These are phyloP conservation scores for Philonicus albiceps DNA, from an alignment of 2,888 invertebrate species.

Conservation along the genomic window DNA sequence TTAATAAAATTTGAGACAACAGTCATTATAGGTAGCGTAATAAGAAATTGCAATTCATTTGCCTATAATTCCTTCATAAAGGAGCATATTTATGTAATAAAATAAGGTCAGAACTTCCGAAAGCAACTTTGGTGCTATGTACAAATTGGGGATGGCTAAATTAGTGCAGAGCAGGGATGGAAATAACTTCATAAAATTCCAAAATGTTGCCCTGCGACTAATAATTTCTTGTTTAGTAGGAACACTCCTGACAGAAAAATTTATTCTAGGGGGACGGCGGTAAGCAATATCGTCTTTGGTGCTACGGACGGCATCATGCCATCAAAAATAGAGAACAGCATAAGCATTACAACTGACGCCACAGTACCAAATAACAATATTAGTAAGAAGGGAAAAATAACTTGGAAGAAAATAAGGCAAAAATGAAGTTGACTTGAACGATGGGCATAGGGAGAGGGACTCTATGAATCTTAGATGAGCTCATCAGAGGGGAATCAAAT, in stretches of 20 bases:
- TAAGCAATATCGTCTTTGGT: not conserved
- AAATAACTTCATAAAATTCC: conserved; percentile 4
- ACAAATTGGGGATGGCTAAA: not conserved
- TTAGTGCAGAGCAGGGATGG: not conserved
- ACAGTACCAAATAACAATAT: not conserved
- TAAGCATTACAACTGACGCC: not conserved
- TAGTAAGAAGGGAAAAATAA: not conserved
- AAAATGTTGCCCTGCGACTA: not conserved
- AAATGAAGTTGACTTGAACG: not conserved
- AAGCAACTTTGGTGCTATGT: not conserved
- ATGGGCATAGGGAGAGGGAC: not conserved
- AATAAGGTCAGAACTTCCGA: not conserved
- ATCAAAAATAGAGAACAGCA: not conserved
- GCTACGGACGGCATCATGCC: not conserved
- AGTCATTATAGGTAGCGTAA: not conserved
- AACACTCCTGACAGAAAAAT: conserved; percentile 6
- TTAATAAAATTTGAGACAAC: not conserved
- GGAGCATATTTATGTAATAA: not conserved
- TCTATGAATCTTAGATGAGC: conserved; percentile 12
- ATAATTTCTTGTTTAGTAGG: conserved; percentile 6
- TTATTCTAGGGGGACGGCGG: not conserved
- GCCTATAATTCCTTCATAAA: not conserved
- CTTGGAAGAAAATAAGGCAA: not conserved
- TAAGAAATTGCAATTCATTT: not conserved
- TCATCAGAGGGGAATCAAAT: not conserved